Conservation (phyloP, 1,140 invertebrate genomes). For the Drosophila funebris region DNA sequence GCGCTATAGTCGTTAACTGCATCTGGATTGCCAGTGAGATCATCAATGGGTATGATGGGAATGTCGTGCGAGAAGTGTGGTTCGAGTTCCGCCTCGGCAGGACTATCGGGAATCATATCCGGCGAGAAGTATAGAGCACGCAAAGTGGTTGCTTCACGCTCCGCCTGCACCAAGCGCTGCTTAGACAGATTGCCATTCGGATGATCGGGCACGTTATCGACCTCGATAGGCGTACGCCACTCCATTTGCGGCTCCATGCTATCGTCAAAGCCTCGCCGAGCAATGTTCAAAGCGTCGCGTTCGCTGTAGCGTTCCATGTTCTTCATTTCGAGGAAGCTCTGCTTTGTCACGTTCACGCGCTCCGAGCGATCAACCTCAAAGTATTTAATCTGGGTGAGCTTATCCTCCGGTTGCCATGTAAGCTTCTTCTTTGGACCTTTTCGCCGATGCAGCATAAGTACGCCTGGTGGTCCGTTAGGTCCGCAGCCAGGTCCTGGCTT, state of each 20-base stretch:
- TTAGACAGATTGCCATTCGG: constrained; percentile 91
- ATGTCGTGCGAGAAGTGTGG: constrained; percentile 90
- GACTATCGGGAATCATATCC: constrained; percentile 93
- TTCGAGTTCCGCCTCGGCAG: constrained; percentile 94
- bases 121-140: constrained; percentile 94
- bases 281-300: constrained; percentile 91
- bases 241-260: constrained; percentile 90
- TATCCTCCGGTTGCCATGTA: constrained; percentile 91
- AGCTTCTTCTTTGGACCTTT: constrained; percentile 93
- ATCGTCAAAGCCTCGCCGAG: constrained; percentile 91
- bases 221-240: constrained; percentile 89
- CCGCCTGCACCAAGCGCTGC: constrained; percentile 93
- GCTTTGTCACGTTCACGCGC: constrained; percentile 96
- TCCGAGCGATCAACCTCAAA: constrained; percentile 98
- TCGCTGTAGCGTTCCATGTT: constrained; percentile 94
- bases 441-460: constrained; percentile 79
- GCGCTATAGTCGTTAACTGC: constrained; percentile 90
- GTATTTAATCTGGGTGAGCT: constrained; percentile 92
- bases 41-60: constrained; percentile 93
- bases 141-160: constrained; percentile 92
- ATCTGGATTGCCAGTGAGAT: constrained; percentile 91
- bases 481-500: constrained; percentile 82
- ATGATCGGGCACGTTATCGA: constrained; percentile 86
- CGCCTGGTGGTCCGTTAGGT: constrained; percentile 79
- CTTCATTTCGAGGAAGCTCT: constrained; percentile 94